phyloP scores from a whole-genome alignment of 1,140 invertebrate genomes.

The Panulirus ornatus region DNA sequence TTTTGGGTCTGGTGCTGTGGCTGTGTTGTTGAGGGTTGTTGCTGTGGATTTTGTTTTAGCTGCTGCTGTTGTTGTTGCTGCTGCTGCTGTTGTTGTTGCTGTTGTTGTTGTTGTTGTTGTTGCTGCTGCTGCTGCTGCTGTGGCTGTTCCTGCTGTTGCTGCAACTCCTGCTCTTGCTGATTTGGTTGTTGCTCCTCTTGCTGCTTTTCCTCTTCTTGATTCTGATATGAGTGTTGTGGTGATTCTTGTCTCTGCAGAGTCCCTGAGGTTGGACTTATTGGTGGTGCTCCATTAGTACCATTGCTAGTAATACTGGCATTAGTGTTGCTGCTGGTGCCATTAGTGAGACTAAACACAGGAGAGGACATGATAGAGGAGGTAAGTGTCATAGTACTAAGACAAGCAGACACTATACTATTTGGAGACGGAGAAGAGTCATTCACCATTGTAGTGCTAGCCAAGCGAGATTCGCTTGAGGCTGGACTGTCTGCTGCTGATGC shows the following conservation, averaged over 20 bases:
- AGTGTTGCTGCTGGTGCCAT: conserved; percentile 24
- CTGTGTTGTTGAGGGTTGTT: conserved; percentile 32
- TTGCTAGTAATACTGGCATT: conserved; percentile 21
- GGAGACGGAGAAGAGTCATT: conserved; percentile 8
- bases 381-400: conserved; percentile 37
- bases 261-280: conserved; percentile 35
- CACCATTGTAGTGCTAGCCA: conserved; percentile 17
- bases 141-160: conserved; percentile 32
- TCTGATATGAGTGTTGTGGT: conserved; percentile 2
- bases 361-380: conserved; percentile 21
- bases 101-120: conserved; percentile 25
- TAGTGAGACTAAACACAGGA: conserved; percentile 41
- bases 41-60: conserved; percentile 45
- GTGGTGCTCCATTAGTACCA: conserved; percentile 26
- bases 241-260: not conserved
- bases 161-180: conserved; percentile 23
- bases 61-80: conserved; percentile 57
- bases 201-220: conserved; percentile 24
- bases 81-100: conserved; percentile 40
- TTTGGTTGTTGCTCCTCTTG: conserved; percentile 17
- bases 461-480: not conserved
- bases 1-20: conserved; percentile 12
- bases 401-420: not conserved
- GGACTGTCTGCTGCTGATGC: conserved; percentile 8
- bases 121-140: conserved; percentile 28